phyloP scores from a whole-genome alignment of 2,888 invertebrate genomes.

The Meiosimyza decipiens region DNA sequence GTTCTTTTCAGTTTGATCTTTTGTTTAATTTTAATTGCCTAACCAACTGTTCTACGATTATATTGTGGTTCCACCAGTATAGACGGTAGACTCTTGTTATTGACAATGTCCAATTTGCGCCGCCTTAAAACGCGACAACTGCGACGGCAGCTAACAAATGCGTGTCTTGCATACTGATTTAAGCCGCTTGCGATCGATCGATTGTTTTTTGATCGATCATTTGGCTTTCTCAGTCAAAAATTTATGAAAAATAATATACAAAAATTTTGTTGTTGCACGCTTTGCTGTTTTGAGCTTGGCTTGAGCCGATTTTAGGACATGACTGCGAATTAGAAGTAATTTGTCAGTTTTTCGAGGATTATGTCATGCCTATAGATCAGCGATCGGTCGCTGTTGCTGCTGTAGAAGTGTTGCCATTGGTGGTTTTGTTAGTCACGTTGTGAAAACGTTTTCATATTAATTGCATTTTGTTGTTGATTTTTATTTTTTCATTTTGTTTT shows the following conservation, averaged over 20 bases:
- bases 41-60: too few relatives aligned
- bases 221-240: not conserved
- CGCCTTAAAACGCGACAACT: too few relatives aligned
- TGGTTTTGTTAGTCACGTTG: conserved; percentile 26
- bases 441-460: conserved; percentile 18
- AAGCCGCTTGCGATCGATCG: conserved; percentile 15
- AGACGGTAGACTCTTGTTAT: too few relatives aligned
- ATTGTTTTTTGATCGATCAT: conserved; percentile 17
- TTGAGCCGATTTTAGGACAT: conserved; percentile 26
- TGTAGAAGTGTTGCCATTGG: conserved; percentile 19
- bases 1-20: too few relatives aligned
- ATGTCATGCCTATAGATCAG: conserved; percentile 25
- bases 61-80: too few relatives aligned
- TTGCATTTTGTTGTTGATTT: conserved; percentile 15
- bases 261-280: too few relatives aligned
- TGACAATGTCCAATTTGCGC: too few relatives aligned
- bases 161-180: conserved; percentile 22
- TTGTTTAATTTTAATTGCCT: too few relatives aligned
- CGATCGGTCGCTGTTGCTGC: not conserved
- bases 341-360: conserved; percentile 35
- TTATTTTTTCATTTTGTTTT: not conserved
- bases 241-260: not conserved
- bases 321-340: conserved; percentile 35
- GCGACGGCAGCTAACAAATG: conserved; percentile 1
- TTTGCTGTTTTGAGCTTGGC: too few relatives aligned